Conservation (phyloP, 2,797 vertebrate genomes). For the Tauraco hartlaubi region DNA sequence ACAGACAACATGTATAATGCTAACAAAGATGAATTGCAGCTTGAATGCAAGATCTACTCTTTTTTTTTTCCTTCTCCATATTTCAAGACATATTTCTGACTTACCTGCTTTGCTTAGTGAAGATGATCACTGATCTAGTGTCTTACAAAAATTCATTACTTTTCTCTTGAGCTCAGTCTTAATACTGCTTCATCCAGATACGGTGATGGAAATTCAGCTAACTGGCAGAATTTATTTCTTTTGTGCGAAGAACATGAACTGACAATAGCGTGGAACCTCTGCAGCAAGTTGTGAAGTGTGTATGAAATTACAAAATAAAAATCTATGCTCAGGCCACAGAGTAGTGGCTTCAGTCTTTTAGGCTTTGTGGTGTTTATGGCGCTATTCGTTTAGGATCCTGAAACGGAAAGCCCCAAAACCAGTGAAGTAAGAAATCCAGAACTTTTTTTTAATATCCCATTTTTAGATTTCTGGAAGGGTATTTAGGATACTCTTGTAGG, state of each 20-base stretch:
- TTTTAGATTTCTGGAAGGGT: neutral
- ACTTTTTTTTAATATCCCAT: neutral
- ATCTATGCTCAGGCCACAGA: neutral
- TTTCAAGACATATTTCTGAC: neutral
- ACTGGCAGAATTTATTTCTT: conserved; percentile 11
- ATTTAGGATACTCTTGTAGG: neutral
- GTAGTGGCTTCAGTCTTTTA: neutral
- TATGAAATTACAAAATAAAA: conserved; percentile 5
- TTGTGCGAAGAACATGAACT: neutral
- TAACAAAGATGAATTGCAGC: neutral
- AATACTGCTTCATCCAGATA: neutral
- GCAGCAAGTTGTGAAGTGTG: neutral
- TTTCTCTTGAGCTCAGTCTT: neutral
- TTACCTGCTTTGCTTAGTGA: neutral
- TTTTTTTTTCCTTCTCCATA: fast-evolving
- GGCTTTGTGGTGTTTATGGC: neutral
- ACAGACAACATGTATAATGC: neutral
- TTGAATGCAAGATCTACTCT: neutral
- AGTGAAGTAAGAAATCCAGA: neutral
- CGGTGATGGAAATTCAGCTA: neutral
- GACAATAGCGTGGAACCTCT: neutral
- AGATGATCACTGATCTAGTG: neutral
- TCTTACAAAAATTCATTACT: neutral
- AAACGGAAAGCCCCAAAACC: neutral
- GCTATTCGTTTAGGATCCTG: neutral